A percentile compares a stretch with the other conserved stretches of the same genome.
These are phyloP conservation scores for Synanthedon tipuliformis DNA, from an alignment of 2,888 invertebrate genomes.

Conservation along the genomic window DNA sequence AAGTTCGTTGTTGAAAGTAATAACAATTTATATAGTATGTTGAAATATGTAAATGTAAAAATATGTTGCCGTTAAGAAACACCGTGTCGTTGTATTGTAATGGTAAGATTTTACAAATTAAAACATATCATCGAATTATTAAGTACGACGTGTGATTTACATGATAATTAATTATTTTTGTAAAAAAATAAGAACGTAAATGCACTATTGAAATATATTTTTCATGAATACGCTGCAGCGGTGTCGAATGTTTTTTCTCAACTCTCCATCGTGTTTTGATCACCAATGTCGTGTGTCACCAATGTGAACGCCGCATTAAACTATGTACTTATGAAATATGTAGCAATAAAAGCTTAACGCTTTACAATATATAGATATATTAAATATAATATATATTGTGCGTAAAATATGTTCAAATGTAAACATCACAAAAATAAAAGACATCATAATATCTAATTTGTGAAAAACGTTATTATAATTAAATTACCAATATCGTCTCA, in stretches of 20 bases:
- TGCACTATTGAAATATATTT: background rate
- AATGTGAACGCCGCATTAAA: background rate
- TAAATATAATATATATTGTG: too few relatives aligned
- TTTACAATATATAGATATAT: too few relatives aligned
- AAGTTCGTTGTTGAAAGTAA: background rate
- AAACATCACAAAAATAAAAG: too few relatives aligned
- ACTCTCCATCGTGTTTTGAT: too few relatives aligned
- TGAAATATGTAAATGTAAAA: background rate
- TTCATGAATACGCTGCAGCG: too few relatives aligned
- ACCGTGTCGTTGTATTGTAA: conserved; percentile 1
- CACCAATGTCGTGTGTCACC: too few relatives aligned
- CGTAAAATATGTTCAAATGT: too few relatives aligned
- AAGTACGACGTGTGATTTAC: background rate
- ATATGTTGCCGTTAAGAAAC: background rate
- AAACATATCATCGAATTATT: conserved; percentile 13
- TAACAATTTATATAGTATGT: background rate
- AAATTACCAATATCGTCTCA: too few relatives aligned
- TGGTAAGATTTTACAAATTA: conserved; percentile 10
- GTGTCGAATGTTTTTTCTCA: too few relatives aligned
- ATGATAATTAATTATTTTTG: background rate
- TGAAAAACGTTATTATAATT: too few relatives aligned
- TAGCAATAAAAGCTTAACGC: background rate
- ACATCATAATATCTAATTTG: too few relatives aligned
- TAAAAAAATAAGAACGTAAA: background rate
- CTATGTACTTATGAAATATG: background rate